Percentiles rank a stretch among this genome's conserved stretches.
These are phyloP conservation scores for Hiodon tergisus DNA, from an alignment of 2,113 vertebrate genomes.

Conservation along the genomic window DNA sequence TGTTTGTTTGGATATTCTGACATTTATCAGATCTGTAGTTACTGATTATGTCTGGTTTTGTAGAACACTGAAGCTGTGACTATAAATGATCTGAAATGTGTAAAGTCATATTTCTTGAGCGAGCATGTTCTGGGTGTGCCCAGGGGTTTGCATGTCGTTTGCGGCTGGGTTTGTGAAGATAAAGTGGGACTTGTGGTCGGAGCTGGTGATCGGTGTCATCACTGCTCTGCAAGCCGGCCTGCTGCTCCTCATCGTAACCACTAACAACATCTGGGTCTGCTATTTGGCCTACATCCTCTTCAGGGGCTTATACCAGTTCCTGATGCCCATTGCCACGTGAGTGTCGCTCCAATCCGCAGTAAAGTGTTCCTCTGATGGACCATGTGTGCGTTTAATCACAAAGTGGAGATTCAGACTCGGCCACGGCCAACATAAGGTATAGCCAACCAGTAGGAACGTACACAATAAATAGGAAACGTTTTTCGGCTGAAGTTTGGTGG, in stretches of 20 bases:
- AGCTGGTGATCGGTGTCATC: slow-evolving; percentile 74
- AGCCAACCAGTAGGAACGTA: no score
- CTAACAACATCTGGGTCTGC: slow-evolving; percentile 76
- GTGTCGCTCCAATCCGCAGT: slow-evolving; percentile 40
- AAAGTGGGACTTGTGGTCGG: slow-evolving; percentile 81
- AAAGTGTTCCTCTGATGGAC: not conserved
- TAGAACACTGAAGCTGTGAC: not conserved
- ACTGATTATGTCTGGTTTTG: no score
- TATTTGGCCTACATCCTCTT: slow-evolving; percentile 78
- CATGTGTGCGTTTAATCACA: no score
- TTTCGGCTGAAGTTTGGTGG: no score
- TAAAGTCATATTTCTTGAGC: not conserved
- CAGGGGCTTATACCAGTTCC: slow-evolving; percentile 82
- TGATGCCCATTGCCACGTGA: slow-evolving; percentile 91
- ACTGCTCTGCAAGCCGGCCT: slow-evolving; percentile 76
- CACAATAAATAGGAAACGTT: no score
- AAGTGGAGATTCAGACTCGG: no score
- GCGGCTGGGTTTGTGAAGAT: slow-evolving; percentile 74
- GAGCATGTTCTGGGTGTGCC: not conserved
- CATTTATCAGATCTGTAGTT: no score
- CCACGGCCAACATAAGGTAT: no score
- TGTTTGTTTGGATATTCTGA: no score
- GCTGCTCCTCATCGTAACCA: slow-evolving; percentile 75
- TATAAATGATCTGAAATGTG: not conserved
- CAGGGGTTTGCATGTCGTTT: slow-evolving; percentile 78